Conservation (phyloP, 2,888 invertebrate genomes). For the Callinectes sapidus region DNA sequence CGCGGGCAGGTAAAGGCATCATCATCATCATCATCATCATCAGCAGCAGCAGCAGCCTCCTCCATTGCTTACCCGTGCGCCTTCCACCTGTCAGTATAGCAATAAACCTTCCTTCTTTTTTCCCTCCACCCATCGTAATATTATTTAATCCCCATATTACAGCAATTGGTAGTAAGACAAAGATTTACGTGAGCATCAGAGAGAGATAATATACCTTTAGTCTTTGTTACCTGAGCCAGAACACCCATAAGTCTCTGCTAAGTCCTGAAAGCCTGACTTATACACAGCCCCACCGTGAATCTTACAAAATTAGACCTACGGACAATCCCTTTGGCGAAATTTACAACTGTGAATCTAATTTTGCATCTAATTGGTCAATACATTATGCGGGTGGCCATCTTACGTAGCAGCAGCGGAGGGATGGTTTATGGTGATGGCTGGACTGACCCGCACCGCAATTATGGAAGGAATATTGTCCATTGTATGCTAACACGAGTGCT, state of each 20-base stretch:
- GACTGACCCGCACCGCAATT: conserved; percentile 2
- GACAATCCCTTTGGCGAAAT: conserved; percentile 33
- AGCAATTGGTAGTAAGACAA: neutral
- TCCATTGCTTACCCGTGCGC: conserved; percentile 12
- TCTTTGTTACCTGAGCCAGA: neutral
- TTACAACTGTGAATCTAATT: conserved; percentile 49
- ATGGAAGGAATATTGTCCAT: conserved; percentile 49
- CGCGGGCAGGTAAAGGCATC: neutral
- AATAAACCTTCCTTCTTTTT: neutral
- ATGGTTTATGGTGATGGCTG: conserved; percentile 43
- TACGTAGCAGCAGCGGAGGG: neutral
- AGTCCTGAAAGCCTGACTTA: conserved; percentile 31
- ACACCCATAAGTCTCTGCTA: neutral
- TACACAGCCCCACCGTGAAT: neutral
- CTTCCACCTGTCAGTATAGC: neutral
- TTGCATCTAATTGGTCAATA: conserved; percentile 51
- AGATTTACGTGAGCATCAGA: conserved; percentile 33
- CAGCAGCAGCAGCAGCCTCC: neutral
- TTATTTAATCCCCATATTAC: conserved; percentile 31
- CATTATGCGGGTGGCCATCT: conserved; percentile 35
- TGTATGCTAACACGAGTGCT: conserved; percentile 49
- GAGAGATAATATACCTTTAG: conserved; percentile 14
- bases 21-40: too few relatives aligned
- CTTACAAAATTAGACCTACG: conserved; percentile 45
- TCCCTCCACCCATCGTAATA: neutral